Evolutionary conservation across 2,797 vertebrate genomes (phyloP), one percentile per base, ranked within the genome.

Genomic region (Coilia nasus): DNA sequence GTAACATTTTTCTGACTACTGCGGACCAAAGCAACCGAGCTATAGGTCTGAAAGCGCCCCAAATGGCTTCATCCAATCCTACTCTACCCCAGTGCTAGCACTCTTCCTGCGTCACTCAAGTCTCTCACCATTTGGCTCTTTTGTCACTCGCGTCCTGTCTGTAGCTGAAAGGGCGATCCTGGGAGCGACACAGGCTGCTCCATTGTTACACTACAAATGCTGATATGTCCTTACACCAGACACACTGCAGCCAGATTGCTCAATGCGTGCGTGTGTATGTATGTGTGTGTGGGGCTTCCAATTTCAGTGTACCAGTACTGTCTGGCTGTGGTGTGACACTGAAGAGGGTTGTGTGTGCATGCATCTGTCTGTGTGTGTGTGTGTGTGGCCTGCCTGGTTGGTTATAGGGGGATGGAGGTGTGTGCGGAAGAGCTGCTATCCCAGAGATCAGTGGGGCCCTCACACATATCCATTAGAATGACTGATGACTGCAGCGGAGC

Each of bases 401-500:
- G 9, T 54, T 54, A 54, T 2, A 54, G 50, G 50, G 35, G 9
- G 50, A 9, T 54, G 50, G 50, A 54, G 9, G 50, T 54, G 50
- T 54, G 14, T 54, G 28, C 50, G 9, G 3, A 25, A 28, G 25
- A 10, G 9, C 2, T 15, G 25, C 3, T 3, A 14, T 15, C 62
- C 64, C 64, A 75, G 67, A 75, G 67, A 75, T 75, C 67, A 41
- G 31, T 41, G 67, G 71, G 35, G 71, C 35, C 19, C 35, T 78
- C 4, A 31, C 35, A 78, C 71, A 78, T 25, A 78, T 78, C 35
- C 71, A 78, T 78, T 17, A 78, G 25, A 71, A 71, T 71, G 64
- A 71, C 0, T 67, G 23, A 67, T 67, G 62, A 67, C n/a, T 25
- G 10, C 14, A 35, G 64, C 25, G 14, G 28, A 35, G 64, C 64